These are phyloP conservation scores for Cheumatopsyche charites DNA, from an alignment of 1,140 invertebrate species.

Conservation along the genomic window DNA sequence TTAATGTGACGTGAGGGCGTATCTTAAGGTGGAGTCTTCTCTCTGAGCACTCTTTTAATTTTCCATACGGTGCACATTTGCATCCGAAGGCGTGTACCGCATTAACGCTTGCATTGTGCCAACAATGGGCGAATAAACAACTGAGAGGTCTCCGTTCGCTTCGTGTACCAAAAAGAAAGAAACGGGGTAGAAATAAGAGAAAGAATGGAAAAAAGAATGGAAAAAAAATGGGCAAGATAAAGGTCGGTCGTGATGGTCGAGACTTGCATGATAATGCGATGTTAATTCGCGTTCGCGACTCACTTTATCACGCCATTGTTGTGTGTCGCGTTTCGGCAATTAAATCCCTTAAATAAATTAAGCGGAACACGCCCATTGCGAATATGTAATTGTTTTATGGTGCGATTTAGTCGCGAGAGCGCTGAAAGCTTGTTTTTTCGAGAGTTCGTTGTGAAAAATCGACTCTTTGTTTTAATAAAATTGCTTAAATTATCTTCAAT, in stretches of 20 bases:
- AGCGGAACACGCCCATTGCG: constrained; percentile 6
- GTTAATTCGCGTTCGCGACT: constrained; percentile 3
- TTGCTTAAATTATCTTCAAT: no score
- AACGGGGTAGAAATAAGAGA: not conserved
- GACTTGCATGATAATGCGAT: not conserved
- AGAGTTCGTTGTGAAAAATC: no score
- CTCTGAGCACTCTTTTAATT: constrained; percentile 1
- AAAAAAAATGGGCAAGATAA: not conserved
- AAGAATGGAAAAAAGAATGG: not conserved
- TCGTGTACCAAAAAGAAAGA: not conserved
- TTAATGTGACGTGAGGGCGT: constrained; percentile 36
- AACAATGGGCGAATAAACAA: constrained; percentile 40
- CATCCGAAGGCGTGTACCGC: constrained; percentile 29
- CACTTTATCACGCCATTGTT: constrained; percentile 10
- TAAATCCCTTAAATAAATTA: constrained; percentile 20
- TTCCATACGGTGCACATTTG: constrained; percentile 32
- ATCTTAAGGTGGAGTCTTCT: not conserved
- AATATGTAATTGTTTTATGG: not conserved
- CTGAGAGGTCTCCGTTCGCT: not conserved
- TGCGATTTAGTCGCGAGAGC: no score
- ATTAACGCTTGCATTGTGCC: constrained; percentile 2
- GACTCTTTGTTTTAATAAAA: no score
- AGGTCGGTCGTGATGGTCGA: constrained; percentile 4
- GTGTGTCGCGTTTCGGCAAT: constrained; percentile 13
- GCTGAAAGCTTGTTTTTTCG: no score